Base-by-base conservation (phyloP, 2,797 vertebrate genomes). In the Coracias cyanogaster region DNA sequence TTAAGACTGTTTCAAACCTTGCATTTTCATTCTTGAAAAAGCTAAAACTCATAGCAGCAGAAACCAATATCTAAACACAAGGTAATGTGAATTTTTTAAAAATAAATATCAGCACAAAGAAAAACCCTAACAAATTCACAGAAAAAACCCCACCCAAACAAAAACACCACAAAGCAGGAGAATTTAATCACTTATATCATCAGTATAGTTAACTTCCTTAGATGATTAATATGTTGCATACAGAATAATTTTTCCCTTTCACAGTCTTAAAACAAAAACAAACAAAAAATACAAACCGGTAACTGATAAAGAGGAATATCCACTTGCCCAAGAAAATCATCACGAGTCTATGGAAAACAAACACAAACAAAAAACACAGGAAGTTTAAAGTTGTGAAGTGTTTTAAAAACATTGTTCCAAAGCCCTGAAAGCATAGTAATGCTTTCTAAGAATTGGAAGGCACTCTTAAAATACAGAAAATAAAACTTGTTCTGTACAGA, bases 261-360 rank as follows among this genome's bases (percentile, higher is more conserved):
- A 28, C 4, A 88, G 12, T 60, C 5, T 64, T 74, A 72, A 83
- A 91, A 67, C 29, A 72, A 81, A 66, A 90, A 9, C 13, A 74
- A 86, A 94, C 66, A 69, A 73, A 46, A 81, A 76, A 85, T 96
- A 98, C 98, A 87, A 97, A 98, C 98, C 97, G 99, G 99, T 94
- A 99, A 99, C 93, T 99, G 99, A 97, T 99, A 99, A 93, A 99
- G 98, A 93, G 99, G 99, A 89, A 99, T 98, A 84, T 99, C 99
- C 98, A 99, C 99, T 98, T 99, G 99, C 81, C 99, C 99, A 43
- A 99, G 98, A 95, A 99, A 99, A 98, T 99, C 99, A 98, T 99
- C 99, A 97, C 99, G 99, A 80, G 99, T 99, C 99, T 99, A 76
- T 2, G 69, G 92, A 85, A 84, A 84, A 97, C 77, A 93, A 92